Percentiles rank a stretch among this genome's conserved stretches.
Evolutionary conservation across 2,113 vertebrate species (phyloP).

Genomic region (Pungitius pungitius): DNA sequence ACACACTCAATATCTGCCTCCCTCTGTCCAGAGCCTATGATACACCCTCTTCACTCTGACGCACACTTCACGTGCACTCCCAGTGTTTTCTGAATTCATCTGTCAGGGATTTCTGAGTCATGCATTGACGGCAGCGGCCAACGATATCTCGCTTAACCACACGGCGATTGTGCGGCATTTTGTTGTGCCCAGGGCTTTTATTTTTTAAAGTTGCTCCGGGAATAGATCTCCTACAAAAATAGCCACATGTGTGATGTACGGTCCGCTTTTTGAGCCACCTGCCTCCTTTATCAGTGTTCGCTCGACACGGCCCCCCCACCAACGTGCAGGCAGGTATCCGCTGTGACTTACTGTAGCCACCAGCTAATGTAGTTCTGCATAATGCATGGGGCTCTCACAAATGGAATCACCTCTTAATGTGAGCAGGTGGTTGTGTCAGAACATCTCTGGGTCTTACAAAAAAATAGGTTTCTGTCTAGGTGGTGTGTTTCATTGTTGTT

Average conservation of each 20-base stretch:
- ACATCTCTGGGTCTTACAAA: constrained; percentile 46
- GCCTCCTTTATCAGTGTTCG: constrained; percentile 52
- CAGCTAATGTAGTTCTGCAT: constrained; percentile 54
- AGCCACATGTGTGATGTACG: constrained; percentile 31
- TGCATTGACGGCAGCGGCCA: constrained; percentile 43
- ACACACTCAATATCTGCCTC: constrained; percentile 5
- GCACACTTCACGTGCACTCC: constrained; percentile 35
- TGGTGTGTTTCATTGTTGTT: constrained; percentile 48
- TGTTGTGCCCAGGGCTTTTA: constrained; percentile 26
- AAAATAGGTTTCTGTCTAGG: constrained; percentile 52
- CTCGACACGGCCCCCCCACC: constrained; percentile 38
- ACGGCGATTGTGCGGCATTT: constrained; percentile 41
- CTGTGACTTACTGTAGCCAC: constrained; percentile 54
- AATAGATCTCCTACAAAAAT: constrained; percentile 53
- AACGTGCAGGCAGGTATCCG: constrained; percentile 19
- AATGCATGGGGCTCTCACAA: constrained; percentile 49
- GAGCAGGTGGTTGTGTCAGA: constrained; percentile 64
- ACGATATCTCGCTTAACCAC: constrained; percentile 53
- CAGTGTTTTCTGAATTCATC: constrained; percentile 55
- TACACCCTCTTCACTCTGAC: constrained; percentile 3
- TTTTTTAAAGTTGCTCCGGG: constrained; percentile 18
- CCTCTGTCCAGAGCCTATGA: neutral
- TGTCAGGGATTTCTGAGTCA: constrained; percentile 62
- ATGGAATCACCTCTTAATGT: constrained; percentile 40
- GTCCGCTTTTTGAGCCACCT: constrained; percentile 42